Evolutionary conservation across 2,888 invertebrate species (phyloP), one percentile per base, ranked within the genome.

Genomic region (Campoplex nolae): DNA sequence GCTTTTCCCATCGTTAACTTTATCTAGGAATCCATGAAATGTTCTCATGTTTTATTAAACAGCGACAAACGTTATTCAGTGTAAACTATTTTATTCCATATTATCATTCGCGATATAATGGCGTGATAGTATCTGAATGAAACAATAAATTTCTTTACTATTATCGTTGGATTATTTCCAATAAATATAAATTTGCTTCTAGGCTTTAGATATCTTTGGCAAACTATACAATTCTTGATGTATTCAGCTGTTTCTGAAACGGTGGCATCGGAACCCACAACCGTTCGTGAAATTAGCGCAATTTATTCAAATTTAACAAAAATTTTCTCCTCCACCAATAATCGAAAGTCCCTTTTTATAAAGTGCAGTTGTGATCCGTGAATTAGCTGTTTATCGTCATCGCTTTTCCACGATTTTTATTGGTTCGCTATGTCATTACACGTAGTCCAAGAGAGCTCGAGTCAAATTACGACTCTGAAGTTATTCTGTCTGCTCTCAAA

Each of bases 1-100:
- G 32, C 16, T 32, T 13, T 32, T 62, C 32, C 6, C 62, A 62
- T 62, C 62, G 32, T 62, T 62, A 62, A 62, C 32, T 62, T 62
- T 16, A 16, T 62, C 62, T 11, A 16, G 62, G 58, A 58, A 58
- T 58, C 28, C 38, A 68, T 68, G 38, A 68, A 78, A 68, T 54
- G 38, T 13, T 4, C 58, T 28, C 58, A 13, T 11, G 28, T 18
- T 11, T 11, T 13, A 56, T 28, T 32, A 32, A 62, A 62, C 16
- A 4, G 16, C 32, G 32, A 16, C 6, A 62, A 62, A 32, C 6
- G 32, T 32, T 32, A 62, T 13, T 62, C 32, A 7, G 16, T 32
- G 16, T 11, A 32, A 62, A 62, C 32, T 16, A 62, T 62, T 62
- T 32, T n/a, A 32, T 58, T 62, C 32, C 16, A 62, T 13, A 42